These are phyloP conservation scores for Spinus olivaceus DNA, from an alignment of 2,797 vertebrate genomes.

Conservation along the genomic window DNA sequence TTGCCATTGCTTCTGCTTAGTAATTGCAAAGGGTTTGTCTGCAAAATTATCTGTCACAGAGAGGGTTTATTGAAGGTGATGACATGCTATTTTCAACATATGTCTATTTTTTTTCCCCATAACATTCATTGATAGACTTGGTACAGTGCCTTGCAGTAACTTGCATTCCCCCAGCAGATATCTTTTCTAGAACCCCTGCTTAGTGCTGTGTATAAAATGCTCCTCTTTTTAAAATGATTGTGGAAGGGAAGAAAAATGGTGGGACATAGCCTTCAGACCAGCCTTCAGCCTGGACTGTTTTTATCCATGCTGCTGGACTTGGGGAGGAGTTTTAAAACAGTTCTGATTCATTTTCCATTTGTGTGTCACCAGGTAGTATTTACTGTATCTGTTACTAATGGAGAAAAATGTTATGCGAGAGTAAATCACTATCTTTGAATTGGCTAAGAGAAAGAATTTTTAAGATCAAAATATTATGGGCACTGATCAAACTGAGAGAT, in stretches of 20 bases:
- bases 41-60: not conserved
- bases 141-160: not conserved
- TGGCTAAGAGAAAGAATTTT: not conserved
- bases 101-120: rapidly evolving
- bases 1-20: not conserved
- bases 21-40: not conserved
- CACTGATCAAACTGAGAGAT: not conserved
- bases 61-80: not conserved
- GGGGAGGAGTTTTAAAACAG: not conserved
- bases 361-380: not conserved
- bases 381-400: not conserved
- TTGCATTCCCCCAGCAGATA: not conserved
- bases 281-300: no score
- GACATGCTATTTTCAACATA: not conserved
- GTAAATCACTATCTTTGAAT: not conserved
- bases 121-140: no score
- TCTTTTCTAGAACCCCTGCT: not conserved
- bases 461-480: not conserved
- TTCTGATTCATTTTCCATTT: not conserved
- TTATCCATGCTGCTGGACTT: not conserved
- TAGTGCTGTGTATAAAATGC: not conserved
- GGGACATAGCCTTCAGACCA: not conserved
- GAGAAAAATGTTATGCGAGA: not conserved
- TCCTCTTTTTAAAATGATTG: not conserved
- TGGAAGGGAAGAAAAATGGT: not conserved